phyloP scores from a whole-genome alignment of 2,113 vertebrate genomes.

The Paratilapia polleni region DNA sequence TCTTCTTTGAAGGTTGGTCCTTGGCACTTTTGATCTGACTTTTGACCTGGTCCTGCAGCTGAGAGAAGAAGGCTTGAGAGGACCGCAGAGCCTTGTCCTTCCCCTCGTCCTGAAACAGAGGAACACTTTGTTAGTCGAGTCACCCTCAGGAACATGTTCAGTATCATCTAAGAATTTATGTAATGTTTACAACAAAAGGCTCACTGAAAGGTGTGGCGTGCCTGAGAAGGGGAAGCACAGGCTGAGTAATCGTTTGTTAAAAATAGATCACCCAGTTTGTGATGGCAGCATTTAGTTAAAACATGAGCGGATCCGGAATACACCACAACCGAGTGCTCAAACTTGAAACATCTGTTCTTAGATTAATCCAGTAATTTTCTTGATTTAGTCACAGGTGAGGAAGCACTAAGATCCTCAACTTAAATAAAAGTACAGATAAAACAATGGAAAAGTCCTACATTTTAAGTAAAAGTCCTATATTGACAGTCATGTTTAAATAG shows the following conservation, averaged over 20 bases:
- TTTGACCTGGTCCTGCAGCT: constrained; percentile 96
- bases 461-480: too few relatives aligned
- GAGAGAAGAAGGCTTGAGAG: constrained; percentile 94
- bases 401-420: neutral
- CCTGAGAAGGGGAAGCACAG: neutral
- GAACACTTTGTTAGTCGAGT: neutral
- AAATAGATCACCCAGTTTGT: neutral
- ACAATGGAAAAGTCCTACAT: neutral
- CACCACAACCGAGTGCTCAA: neutral
- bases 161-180: neutral
- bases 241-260: neutral
- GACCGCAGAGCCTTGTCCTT: constrained; percentile 94
- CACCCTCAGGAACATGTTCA: neutral
- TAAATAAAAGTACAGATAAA: neutral
- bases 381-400: neutral
- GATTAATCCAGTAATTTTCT: neutral
- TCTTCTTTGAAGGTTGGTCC: constrained; percentile 82
- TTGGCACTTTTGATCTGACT: constrained; percentile 89
- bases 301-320: neutral
- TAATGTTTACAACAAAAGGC: neutral
- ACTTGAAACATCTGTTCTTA: too few relatives aligned
- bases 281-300: neutral
- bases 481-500: too few relatives aligned
- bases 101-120: constrained; percentile 88
- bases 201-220: neutral